These are phyloP conservation scores for Amblyraja radiata DNA, from an alignment of 2,797 vertebrate genomes.

Conservation along the genomic window DNA sequence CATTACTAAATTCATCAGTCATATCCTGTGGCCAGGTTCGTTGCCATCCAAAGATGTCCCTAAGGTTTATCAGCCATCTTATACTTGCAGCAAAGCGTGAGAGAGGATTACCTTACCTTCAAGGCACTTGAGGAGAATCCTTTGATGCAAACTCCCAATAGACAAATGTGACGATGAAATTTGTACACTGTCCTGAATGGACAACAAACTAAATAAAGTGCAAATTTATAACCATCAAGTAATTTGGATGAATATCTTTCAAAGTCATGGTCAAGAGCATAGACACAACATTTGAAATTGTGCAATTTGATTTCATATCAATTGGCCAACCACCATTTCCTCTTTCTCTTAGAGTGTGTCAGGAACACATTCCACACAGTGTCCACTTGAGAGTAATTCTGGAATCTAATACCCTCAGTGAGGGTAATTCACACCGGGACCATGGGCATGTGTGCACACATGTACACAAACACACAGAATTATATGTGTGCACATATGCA, in stretches of 20 bases:
- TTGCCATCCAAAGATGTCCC: not conserved
- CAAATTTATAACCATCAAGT: not conserved
- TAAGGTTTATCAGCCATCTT: not conserved
- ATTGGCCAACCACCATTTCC: not conserved
- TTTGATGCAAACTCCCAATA: not conserved
- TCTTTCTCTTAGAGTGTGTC: not conserved
- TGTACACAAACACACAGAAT: not conserved
- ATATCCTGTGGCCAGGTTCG: not conserved
- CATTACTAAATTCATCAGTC: slow-evolving; percentile 8
- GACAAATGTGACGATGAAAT: not conserved
- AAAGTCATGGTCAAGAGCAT: not conserved
- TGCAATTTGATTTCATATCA: not conserved
- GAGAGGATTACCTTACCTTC: not conserved
- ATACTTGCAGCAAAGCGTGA: not conserved
- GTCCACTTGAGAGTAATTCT: not conserved
- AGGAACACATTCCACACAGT: not conserved
- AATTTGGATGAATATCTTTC: not conserved
- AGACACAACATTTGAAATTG: not conserved
- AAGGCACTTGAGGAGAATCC: not conserved
- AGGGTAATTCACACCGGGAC: not conserved
- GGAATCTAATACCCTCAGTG: not conserved
- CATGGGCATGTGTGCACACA: not conserved
- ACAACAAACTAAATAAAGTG: not conserved
- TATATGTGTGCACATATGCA: not conserved
- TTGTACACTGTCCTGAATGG: not conserved